These are phyloP conservation scores for Psilopsiagon aurifrons DNA, from an alignment of 2,113 vertebrate species.

Conservation along the genomic window DNA sequence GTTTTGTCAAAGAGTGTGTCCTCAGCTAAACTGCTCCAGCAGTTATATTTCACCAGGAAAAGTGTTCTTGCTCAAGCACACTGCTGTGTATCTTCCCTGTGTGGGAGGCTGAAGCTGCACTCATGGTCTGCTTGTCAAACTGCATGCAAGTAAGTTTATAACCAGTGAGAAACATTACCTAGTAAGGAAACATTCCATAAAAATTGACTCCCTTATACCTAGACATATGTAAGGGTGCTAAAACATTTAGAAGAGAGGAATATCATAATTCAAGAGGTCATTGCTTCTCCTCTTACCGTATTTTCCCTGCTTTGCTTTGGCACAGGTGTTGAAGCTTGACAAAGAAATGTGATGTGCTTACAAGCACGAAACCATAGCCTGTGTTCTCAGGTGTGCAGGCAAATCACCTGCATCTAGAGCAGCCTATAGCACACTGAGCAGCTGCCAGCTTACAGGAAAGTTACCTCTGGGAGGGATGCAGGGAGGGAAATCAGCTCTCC, in stretches of 20 bases:
- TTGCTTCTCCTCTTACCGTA: background rate
- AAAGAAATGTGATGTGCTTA: rapidly evolving
- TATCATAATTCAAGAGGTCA: background rate
- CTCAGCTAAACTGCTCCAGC: background rate
- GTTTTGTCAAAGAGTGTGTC: background rate
- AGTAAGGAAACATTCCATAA: background rate
- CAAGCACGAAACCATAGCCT: background rate
- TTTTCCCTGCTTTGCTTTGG: background rate
- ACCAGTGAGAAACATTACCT: background rate
- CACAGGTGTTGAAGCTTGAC: background rate
- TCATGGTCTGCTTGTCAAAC: background rate
- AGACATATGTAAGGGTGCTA: background rate
- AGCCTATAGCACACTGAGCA: rapidly evolving
- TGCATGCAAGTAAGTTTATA: background rate
- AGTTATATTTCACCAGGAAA: background rate
- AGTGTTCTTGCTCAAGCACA: background rate
- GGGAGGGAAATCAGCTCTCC: background rate
- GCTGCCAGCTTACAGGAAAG: background rate
- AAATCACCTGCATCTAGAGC: background rate
- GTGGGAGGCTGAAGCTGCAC: background rate
- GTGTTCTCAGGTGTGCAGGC: background rate
- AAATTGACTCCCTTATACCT: background rate
- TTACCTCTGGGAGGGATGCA: rapidly evolving
- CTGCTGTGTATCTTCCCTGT: background rate
- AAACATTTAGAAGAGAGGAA: background rate